A percentile compares a stretch with the other conserved stretches of the same genome.
Evolutionary conservation across 2,888 invertebrate species (phyloP).

Genomic region (Oxyteleia sp.): DNA sequence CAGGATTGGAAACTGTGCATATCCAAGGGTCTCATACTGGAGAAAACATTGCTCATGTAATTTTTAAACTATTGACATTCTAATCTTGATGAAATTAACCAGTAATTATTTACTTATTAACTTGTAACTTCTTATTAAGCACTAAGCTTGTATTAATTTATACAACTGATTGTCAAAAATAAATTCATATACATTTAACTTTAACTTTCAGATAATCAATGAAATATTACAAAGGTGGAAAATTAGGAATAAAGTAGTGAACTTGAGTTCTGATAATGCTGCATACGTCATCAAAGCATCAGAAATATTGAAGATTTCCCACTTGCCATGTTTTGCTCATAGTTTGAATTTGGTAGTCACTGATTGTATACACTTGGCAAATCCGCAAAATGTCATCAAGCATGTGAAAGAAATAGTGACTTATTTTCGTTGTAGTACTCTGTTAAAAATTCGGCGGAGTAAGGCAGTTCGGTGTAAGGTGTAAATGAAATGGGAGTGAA

Average conservation of each 20-base stretch:
- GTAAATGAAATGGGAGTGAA: no score
- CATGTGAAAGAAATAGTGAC: constrained; percentile 12
- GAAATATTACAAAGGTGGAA: not conserved
- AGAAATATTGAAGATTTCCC: constrained; percentile 20
- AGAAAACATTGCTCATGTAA: constrained; percentile 28
- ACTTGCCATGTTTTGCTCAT: constrained; percentile 32
- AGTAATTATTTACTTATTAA: not conserved
- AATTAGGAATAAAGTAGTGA: not conserved
- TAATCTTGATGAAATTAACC: no score
- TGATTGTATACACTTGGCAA: not conserved
- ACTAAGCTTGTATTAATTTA: no score
- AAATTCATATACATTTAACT: not conserved
- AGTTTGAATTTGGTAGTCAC: constrained; percentile 1
- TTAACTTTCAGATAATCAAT: not conserved
- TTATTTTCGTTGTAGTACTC: constrained; percentile 7
- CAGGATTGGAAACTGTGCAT: constrained; percentile 20
- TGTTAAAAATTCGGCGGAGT: no score
- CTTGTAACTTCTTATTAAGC: no score
- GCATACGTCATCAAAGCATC: constrained; percentile 1
- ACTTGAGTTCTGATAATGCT: not conserved
- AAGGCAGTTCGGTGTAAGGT: no score
- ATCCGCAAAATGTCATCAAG: not conserved
- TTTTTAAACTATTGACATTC: no score
- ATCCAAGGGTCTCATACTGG: constrained; percentile 27
- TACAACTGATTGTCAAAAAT: no score